Evolutionary conservation across 2,113 vertebrate species (phyloP).

Genomic region (Hiodon alosoides): DNA sequence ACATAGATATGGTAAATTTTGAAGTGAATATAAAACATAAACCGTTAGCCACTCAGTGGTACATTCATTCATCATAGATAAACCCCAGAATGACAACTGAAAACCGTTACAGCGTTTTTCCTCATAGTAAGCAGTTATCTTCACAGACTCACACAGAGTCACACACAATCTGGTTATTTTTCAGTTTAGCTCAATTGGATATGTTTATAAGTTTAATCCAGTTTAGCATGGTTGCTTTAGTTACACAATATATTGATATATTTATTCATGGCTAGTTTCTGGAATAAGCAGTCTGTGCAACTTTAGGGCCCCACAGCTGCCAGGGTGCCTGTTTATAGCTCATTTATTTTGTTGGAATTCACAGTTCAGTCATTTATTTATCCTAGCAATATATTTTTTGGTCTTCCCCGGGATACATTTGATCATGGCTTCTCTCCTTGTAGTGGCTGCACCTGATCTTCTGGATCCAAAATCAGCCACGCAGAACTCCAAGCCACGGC

Average conservation of each 20-base stretch:
- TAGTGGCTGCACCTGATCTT: constrained; percentile 95
- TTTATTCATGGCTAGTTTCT: background rate
- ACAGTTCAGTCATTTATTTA: background rate
- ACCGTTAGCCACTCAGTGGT: background rate
- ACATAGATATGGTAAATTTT: background rate
- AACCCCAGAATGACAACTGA: too few species aligned
- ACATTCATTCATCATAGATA: background rate
- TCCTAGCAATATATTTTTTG: background rate
- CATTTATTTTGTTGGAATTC: too few species aligned
- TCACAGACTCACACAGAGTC: too few species aligned
- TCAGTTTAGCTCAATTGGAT: too few species aligned
- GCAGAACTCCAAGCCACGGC: constrained; percentile 90
- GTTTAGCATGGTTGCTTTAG: background rate
- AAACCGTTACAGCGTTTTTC: too few species aligned
- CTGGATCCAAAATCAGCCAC: constrained; percentile 92
- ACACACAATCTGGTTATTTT: too few species aligned
- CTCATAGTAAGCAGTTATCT: too few species aligned
- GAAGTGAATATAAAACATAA: background rate
- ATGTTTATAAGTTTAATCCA: too few species aligned
- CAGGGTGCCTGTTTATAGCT: background rate
- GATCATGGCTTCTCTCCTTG: constrained; percentile 29
- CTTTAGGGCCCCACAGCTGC: background rate
- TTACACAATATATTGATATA: background rate
- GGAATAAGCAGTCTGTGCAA: background rate
- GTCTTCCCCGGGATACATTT: background rate